phyloP scores from a whole-genome alignment of 2,888 invertebrate genomes.

The Terebella lapidaria region DNA sequence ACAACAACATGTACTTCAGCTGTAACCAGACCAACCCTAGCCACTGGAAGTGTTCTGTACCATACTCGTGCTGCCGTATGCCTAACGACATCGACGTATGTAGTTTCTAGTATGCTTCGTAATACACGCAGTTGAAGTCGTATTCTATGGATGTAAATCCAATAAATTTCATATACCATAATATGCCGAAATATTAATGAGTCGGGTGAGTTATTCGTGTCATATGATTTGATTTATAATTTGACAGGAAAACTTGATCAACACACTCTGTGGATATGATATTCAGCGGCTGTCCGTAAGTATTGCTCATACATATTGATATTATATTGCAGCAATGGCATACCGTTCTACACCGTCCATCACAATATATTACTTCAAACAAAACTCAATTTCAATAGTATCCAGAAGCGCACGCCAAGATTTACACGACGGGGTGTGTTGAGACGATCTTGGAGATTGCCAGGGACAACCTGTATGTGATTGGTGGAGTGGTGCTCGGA shows the following conservation, averaged over 20 bases:
- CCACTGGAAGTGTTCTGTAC: conserved; percentile 85
- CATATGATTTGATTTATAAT: not conserved
- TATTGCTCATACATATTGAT: not conserved
- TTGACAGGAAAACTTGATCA: not conserved
- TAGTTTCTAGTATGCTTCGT: too few species aligned
- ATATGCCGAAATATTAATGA: not conserved
- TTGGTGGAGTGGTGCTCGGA: conserved; percentile 20
- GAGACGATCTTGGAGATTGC: conserved; percentile 13
- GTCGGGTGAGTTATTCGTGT: too few species aligned
- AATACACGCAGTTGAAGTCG: too few species aligned
- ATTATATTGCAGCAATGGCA: not conserved
- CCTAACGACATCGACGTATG: conserved; percentile 13
- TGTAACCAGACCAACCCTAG: conserved; percentile 72
- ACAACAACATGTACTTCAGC: conserved; percentile 91
- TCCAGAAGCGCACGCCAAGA: conserved; percentile 10
- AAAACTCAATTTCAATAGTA: conserved; percentile 9
- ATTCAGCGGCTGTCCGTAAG: not conserved
- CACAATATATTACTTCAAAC: too few species aligned
- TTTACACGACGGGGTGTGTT: conserved; percentile 21
- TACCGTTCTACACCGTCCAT: too few species aligned
- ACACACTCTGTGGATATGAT: not conserved
- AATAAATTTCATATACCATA: too few species aligned
- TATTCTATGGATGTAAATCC: too few species aligned
- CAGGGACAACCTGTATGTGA: conserved; percentile 16
- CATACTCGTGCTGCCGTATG: conserved; percentile 76